Evolutionary conservation across 2,888 invertebrate genomes (phyloP), one percentile per base, ranked within the genome.

Genomic region (Thelaira solivaga): DNA sequence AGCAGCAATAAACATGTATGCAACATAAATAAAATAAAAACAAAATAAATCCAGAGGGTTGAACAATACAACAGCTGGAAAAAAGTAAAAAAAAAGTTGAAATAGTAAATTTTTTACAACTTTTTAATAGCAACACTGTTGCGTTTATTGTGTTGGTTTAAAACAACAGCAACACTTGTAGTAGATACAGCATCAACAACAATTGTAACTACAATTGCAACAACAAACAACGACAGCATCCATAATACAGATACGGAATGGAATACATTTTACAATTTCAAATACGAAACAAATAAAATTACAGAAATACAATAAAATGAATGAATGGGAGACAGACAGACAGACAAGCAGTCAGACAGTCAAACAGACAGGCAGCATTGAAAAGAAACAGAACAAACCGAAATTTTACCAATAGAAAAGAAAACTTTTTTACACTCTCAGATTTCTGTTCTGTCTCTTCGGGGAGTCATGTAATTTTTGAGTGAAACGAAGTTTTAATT

Each of bases 41-140:
- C 16, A 47, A n/a, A 36, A 69, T 41, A 36, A 8, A 22, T 13
- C 26, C 8, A 18, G 10, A 20, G 59, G 31, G 39, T 13, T 26
- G 57, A 39, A 20, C 45, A 67, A 24, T 22, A 45, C 24, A 45
- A 10, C 8, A 45, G 18, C 13, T 34, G 34, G n/a, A 26, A 8
- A 26, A 49, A 11, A 36, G 6, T 11, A 39, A 39, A 6, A 64
- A 39, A 29, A 4, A 26, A 13, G 24, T n/a, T 4, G n/a, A n/a
- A n/a, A n/a, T n/a, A 5, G 22, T 7, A 45, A 18, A 6, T 57
- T 3, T 11, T 36, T 24, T 39, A 39, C 20, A 69, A 75, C 62
- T 57, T 76, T 57, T 55, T 72, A 72, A 67, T 72, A 31, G 61
- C 49, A 62, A 67, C 72, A 72, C 62, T 55, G 55, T 67, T 72